Conservation (phyloP, 2,888 invertebrate species). For the Amphimallon solstitiale region DNA sequence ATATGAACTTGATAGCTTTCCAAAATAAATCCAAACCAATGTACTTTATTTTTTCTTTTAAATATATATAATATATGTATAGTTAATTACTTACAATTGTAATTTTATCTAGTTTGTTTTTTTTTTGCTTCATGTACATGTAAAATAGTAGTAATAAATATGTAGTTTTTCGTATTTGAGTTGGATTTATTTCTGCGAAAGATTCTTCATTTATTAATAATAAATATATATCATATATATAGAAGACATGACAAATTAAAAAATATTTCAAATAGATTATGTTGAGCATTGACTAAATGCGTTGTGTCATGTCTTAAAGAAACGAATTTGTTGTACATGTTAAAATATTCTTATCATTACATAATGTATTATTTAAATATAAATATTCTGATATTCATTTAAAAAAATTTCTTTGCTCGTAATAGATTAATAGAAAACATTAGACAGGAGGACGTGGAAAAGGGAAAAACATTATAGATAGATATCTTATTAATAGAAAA, state of each 20-base stretch:
- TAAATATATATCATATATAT: constrained; percentile 57
- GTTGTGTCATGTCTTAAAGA: constrained; percentile 32
- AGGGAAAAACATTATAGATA: constrained; percentile 52
- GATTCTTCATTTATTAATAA: constrained; percentile 34
- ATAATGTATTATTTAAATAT: constrained; percentile 50
- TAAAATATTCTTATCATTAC: constrained; percentile 49
- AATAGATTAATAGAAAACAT: constrained; percentile 16
- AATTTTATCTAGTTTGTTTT: constrained; percentile 36
- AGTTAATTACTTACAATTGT: constrained; percentile 39
- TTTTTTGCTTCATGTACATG: constrained; percentile 40
- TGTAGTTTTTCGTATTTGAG: constrained; percentile 47
- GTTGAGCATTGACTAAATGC: constrained; percentile 54
- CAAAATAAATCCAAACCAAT: constrained; percentile 60
- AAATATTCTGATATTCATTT: constrained; percentile 51
- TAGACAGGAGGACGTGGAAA: constrained; percentile 47
- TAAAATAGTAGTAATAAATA: constrained; percentile 46
- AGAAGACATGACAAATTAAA: constrained; percentile 56
- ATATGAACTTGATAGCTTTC: constrained; percentile 62
- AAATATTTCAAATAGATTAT: constrained; percentile 53
- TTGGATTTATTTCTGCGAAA: constrained; percentile 57
- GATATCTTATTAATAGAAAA: constrained; percentile 42
- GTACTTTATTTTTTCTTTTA: constrained; percentile 15
- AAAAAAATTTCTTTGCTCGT: neutral
- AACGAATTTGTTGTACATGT: constrained; percentile 28
- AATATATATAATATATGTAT: constrained; percentile 32